These are phyloP conservation scores for Ametastegia equiseti DNA, from an alignment of 2,888 invertebrate genomes.

Conservation along the genomic window DNA sequence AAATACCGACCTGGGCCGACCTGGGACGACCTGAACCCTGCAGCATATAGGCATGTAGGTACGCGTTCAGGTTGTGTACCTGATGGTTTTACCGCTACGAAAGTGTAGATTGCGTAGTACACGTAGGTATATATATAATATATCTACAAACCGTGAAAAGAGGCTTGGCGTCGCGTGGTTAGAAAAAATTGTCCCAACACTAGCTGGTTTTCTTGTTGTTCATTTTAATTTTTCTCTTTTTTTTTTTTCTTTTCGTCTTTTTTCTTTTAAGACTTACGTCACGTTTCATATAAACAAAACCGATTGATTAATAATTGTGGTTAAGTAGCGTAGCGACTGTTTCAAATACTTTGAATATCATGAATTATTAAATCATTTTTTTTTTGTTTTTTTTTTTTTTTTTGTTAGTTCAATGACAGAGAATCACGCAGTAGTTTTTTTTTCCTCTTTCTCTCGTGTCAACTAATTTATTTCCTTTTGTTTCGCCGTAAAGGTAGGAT, in stretches of 20 bases:
- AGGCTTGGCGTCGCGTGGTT: neutral
- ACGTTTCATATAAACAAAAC: too few species aligned
- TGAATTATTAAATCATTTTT: slow-evolving; percentile 11
- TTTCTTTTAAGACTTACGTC: neutral
- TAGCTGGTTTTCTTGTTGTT: too few species aligned
- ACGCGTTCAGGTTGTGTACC: neutral
- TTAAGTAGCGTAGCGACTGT: too few species aligned
- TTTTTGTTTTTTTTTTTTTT: neutral
- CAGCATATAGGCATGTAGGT: neutral
- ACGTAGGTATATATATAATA: too few species aligned
- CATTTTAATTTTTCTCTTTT: neutral
- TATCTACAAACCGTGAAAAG: neutral
- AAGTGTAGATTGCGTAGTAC: slow-evolving; percentile 16
- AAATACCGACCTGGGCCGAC: slow-evolving; percentile 63
- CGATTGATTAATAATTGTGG: neutral
- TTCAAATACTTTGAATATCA: neutral
- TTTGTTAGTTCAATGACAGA: too few species aligned
- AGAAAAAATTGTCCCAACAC: neutral
- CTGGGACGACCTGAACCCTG: slow-evolving; percentile 58
- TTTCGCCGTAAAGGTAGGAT: neutral
- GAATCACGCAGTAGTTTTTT: too few species aligned
- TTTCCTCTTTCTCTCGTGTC: too few species aligned
- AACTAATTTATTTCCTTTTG: neutral
- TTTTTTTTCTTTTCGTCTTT: neutral
- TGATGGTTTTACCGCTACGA: slow-evolving; percentile 21